Base-by-base conservation (phyloP, 1,140 invertebrate genomes). In the Alviniconcha marisindica region DNA sequence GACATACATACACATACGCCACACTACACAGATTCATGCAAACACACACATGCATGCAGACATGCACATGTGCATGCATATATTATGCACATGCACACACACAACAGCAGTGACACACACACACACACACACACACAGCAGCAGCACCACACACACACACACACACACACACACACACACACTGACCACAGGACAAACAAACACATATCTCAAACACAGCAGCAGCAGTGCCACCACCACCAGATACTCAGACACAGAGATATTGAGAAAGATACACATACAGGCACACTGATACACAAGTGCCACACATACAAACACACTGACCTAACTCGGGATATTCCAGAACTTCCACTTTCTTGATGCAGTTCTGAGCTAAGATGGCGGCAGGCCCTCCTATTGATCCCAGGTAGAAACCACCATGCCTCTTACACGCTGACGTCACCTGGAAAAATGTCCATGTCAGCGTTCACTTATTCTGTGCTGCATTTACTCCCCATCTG, bases 351-450 rank as follows among this genome's bases (percentile, higher is more conserved):
- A 94, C 92, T 83, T 93, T 94, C 85, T 92, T 93, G 73, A 94
- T 94, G 86, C 92, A 92, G 88, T 94, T 93, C 84, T 93, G 86
- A 24, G 93, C 93, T 48, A 94, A 86, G 48, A 94, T 92, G 77
- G 93, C 93, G n/a, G 93, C 93, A 28, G 93, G 93, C 12, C 93
- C 93, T 60, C 93, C 93, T 71, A 94, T 93, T 36, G 92, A 93
- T 5, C 93, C 93, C 1, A 94, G 88, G 83, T 94, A 94, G 84
- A 94, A 94, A 2, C 93, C 93, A 54, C 93, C 93, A 88, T 93
- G 88, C 63, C 89, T 89, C 80, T 93, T 93, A 88, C 93, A 94
- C 2, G 93, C 93, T 18, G 91, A 86, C 18, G 93, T 92, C 21
- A 93, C 93, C 92, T 92, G 77, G 14, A 81, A 66, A 33, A 77